phyloP scores from a whole-genome alignment of 2,797 vertebrate genomes.

The Xenentodon cancila region DNA sequence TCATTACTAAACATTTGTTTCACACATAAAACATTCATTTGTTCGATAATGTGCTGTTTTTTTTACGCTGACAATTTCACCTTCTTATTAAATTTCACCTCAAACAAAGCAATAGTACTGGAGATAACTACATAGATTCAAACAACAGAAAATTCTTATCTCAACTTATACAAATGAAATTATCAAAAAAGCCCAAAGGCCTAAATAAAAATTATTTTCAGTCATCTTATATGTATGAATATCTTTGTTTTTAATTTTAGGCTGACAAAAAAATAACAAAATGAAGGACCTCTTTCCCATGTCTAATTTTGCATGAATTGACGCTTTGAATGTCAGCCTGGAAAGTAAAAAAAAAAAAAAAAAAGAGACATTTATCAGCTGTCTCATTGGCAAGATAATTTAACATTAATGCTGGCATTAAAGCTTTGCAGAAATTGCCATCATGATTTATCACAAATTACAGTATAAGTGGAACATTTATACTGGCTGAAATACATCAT shows the following conservation, averaged over 20 bases:
- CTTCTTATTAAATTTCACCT: background rate
- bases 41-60: no score
- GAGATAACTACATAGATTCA: conserved; percentile 4
- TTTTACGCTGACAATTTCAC: background rate
- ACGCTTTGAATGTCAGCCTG: conserved; percentile 21
- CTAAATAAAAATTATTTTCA: conserved; percentile 25
- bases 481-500: conserved; percentile 10
- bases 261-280: conserved; percentile 23
- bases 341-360: conserved; percentile 16
- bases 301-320: conserved; percentile 30
- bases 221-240: conserved; percentile 23
- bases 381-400: conserved; percentile 32
- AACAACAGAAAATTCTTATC: conserved; percentile 2
- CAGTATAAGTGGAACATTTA: conserved; percentile 26
- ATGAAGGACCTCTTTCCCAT: conserved; percentile 12
- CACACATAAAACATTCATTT: no score
- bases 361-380: conserved; percentile 46
- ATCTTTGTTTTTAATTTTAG: conserved; percentile 46
- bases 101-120: background rate
- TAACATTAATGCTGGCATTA: conserved; percentile 1
- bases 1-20: no score
- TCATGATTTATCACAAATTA: conserved; percentile 38
- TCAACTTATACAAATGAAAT: conserved; percentile 1
- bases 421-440: background rate
- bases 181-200: background rate